phyloP scores from a whole-genome alignment of 1,140 invertebrate species.

The Cyclargus thomasi region DNA sequence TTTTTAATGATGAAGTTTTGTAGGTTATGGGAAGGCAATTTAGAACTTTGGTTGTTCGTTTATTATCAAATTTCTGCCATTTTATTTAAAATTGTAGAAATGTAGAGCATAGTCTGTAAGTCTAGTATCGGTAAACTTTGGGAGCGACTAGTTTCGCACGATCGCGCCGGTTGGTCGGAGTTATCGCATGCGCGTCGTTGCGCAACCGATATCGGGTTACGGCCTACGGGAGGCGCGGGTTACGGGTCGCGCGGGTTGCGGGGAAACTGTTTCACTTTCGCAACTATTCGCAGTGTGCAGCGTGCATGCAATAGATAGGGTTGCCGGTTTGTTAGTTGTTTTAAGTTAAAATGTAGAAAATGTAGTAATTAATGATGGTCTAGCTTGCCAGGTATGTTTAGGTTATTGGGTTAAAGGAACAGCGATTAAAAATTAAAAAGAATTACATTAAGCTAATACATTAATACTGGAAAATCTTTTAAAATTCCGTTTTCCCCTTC shows the following conservation, averaged over 20 bases:
- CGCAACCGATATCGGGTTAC: slow-evolving; percentile 1
- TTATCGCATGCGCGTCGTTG: slow-evolving; percentile 6
- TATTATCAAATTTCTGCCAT: no score
- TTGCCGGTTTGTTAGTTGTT: background rate
- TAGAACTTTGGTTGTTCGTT: no score
- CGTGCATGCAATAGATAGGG: background rate
- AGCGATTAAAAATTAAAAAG: no score
- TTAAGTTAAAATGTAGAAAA: background rate
- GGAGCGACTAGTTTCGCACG: background rate
- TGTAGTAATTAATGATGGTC: background rate
- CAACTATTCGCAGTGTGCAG: background rate
- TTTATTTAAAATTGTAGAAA: no score
- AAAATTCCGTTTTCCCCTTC: no score
- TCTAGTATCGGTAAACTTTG: background rate
- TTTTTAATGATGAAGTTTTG: no score
- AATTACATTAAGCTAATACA: no score
- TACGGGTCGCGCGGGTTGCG: no score
- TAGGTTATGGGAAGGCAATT: no score
- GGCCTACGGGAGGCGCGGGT: background rate
- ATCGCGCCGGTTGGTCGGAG: background rate
- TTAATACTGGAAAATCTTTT: no score
- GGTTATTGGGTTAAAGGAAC: no score
- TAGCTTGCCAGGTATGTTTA: no score
- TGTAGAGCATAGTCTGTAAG: background rate
- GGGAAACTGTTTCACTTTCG: slow-evolving; percentile 1